Evolutionary conservation across 2,113 vertebrate species (phyloP).

Genomic region (Bubo bubo): DNA sequence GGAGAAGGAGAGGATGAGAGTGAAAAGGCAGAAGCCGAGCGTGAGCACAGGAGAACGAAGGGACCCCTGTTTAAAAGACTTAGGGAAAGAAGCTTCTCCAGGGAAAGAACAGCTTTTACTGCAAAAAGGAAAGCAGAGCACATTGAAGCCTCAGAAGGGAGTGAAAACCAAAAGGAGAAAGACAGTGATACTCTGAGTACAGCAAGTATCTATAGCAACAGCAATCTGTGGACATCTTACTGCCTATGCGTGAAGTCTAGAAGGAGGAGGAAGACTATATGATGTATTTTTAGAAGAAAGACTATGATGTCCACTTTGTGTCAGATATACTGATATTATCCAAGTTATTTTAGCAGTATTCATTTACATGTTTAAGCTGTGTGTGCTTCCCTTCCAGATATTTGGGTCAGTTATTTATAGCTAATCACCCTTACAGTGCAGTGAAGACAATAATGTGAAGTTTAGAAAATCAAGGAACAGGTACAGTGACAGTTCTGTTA

Average conservation of each 20-base stretch:
- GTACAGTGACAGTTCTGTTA: conserved; percentile 37
- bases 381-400: conserved; percentile 45
- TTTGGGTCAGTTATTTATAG: conserved; percentile 43
- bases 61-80: conserved; percentile 76
- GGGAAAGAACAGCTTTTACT: conserved; percentile 75
- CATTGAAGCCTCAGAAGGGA: conserved; percentile 54
- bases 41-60: conserved; percentile 70
- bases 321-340: background rate
- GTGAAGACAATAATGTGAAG: conserved; percentile 36
- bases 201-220: conserved; percentile 66
- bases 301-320: background rate
- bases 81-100: conserved; percentile 85
- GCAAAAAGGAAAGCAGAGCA: conserved; percentile 59
- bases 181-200: conserved; percentile 70
- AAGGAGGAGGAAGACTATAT: conserved; percentile 81
- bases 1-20: conserved; percentile 64
- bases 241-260: conserved; percentile 69
- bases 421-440: conserved; percentile 10
- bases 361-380: conserved; percentile 14
- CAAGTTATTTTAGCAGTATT: conserved; percentile 32
- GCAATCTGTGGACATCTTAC: conserved; percentile 69
- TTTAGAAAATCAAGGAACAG: conserved; percentile 36
- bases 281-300: conserved; percentile 33
- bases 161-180: conserved; percentile 63
- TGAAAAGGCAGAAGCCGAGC: conserved; percentile 63